Base-by-base conservation (phyloP, 2,888 invertebrate genomes). In the Coronaproctus castanopsis region DNA sequence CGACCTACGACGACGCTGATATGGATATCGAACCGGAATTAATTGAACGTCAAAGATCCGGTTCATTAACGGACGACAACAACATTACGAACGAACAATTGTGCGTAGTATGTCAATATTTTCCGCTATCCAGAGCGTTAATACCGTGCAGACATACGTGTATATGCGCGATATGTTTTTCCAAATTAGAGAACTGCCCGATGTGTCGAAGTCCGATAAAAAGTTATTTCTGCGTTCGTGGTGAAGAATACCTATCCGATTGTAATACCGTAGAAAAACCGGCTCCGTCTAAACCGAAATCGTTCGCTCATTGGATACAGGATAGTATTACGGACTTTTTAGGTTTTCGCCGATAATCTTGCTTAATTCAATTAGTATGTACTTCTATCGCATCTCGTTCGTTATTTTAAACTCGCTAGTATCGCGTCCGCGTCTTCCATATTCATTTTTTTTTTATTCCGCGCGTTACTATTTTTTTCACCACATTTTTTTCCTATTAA, bases 111-210 rank as follows among this genome's bases (percentile, higher is more conserved):
- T 90, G 90, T 73, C 85, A 87, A 67, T 80, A 80, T 67, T 81
- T 79, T 68, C 83, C 83, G 21, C 76, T 88, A 57, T 84, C 85
- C 1, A 77, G 87, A 64, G 89, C 87, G 49, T 73, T 90, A 59
- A 75, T 90, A 67, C 89, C 89, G 0, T 90, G 89, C 75, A 70
- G 86, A 20, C 89, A 90, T 73, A 87, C 88, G 2, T 89, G 89
- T 67, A 81, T 88, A 49, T 90, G 90, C 71, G 81, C 82, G 22
- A 76, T 80, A 54, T 90, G 89, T 69, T 82, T 88, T 68, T 79
- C 80, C 54, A 85, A 85, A 70, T 73, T 90, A 65, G 85, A 87
- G 70, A 80, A 84, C 65, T 90, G 90, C 70, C 90, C 90, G 21
- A 86, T 90, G 77, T 90, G 90, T 73, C 78, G 89, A 62, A 83